Evolutionary conservation across 2,888 invertebrate species (phyloP).

Genomic region (Encarsia formosa): DNA sequence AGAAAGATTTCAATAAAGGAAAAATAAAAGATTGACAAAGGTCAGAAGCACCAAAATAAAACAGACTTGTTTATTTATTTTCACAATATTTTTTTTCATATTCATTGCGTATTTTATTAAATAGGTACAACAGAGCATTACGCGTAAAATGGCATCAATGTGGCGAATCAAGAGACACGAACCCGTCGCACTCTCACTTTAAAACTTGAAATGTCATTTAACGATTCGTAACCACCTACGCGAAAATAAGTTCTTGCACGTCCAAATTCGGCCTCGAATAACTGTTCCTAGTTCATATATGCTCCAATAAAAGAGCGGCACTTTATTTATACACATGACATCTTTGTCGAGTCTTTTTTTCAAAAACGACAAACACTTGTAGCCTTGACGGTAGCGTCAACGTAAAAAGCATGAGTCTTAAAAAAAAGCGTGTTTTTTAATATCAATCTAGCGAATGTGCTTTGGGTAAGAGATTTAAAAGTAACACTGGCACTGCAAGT

Average conservation of each 20-base stretch:
- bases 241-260: slow-evolving; percentile 18
- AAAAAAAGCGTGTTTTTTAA: slow-evolving; percentile 14
- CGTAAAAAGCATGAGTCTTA: slow-evolving; percentile 14
- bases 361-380: slow-evolving; percentile 2
- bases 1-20: slow-evolving; percentile 32
- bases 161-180: slow-evolving; percentile 19
- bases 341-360: slow-evolving; percentile 1
- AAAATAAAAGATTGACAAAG: slow-evolving; percentile 23
- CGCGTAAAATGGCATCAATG: slow-evolving; percentile 14
- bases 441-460: slow-evolving; percentile 18
- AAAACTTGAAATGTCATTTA: not conserved
- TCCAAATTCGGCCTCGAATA: slow-evolving; percentile 5
- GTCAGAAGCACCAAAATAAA: slow-evolving; percentile 13
- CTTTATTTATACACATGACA: slow-evolving; percentile 18
- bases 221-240: slow-evolving; percentile 14
- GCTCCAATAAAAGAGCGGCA: slow-evolving; percentile 18
- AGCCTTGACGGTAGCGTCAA: slow-evolving; percentile 4
- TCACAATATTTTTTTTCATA: slow-evolving; percentile 11
- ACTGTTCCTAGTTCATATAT: slow-evolving; percentile 16
- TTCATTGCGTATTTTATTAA: slow-evolving; percentile 15
- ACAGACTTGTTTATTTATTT: too few relatives aligned
- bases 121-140: slow-evolving; percentile 23
- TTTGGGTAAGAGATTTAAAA: slow-evolving; percentile 23
- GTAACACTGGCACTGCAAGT: slow-evolving; percentile 27
- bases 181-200: slow-evolving; percentile 15